Evolutionary conservation across 2,888 invertebrate genomes (phyloP), one percentile per base, ranked within the genome.

Genomic region (Rotaria macrura): DNA sequence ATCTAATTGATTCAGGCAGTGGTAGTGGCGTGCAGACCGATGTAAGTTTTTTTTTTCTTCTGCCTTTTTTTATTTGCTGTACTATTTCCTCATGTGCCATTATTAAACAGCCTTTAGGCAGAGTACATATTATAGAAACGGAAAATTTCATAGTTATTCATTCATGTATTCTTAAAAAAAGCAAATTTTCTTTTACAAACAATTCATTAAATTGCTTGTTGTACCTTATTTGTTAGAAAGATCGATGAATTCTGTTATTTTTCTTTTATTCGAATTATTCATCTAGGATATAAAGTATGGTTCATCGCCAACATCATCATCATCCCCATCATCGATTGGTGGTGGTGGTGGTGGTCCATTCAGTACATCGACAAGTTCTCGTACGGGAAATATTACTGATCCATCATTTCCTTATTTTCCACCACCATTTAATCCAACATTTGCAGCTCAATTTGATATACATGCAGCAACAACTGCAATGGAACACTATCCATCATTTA

Each of bases 1-100:
- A 79, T 79, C 25, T 79, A 79, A 79, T 79, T 79, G 79, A 79
- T 79, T 79, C 79, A 43, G 79, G 79, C 79, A n/a, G 79, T 43
- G 40, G 43, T 9, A 65, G 34, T 65, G 65, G 65, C 38, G 34
- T 34, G 43, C 79, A 79, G 43, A 43, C 43, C 43, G 79, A 79
- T 43, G 79, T 79, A 79, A 79, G 79, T 79, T 43, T 43, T 25
- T 79, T 25, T 57, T 29, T 65, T 65, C 12, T n/a, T 65, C 6
- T n/a, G n/a, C n/a, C n/a, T n/a, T n/a, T n/a, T n/a, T n/a, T n/a
- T n/a, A n/a, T n/a, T n/a, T n/a, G n/a, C n/a, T n/a, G n/a, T n/a
- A 29, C 65, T 65, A 14, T 65, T 34, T 43, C 20, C 34, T 43
- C 43, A 43, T 25, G 2, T n/a, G n/a, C n/a, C n/a, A n/a, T n/a